A percentile compares a stretch with the other conserved stretches of the same genome.
These are phyloP conservation scores for Hydriomena furcata DNA, from an alignment of 2,888 invertebrate species.

Conservation along the genomic window DNA sequence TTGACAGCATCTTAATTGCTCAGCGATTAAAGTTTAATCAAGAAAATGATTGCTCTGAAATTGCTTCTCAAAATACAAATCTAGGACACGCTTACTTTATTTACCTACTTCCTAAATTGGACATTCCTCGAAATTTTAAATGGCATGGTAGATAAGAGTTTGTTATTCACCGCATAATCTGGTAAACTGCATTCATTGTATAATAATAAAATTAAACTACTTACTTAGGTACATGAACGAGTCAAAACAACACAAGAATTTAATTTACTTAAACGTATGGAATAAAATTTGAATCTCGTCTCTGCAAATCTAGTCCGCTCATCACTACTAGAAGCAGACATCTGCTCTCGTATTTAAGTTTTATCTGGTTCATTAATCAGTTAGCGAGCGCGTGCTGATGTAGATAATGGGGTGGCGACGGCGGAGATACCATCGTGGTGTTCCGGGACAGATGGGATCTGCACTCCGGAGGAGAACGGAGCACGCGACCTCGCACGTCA, in stretches of 20 bases:
- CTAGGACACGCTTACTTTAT: slow-evolving; percentile 1
- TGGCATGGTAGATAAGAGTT: no score
- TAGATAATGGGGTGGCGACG: slow-evolving; percentile 79
- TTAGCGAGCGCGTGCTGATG: slow-evolving; percentile 78
- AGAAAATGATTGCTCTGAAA: slow-evolving; percentile 19
- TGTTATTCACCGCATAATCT: no score
- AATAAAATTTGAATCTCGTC: neutral
- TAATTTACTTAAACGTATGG: neutral
- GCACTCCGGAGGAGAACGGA: slow-evolving; percentile 30
- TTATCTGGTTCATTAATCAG: slow-evolving; percentile 81
- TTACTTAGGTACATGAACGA: no score
- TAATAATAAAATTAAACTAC: no score
- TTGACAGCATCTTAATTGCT: no score
- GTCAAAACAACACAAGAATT: neutral
- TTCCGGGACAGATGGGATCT: slow-evolving; percentile 72
- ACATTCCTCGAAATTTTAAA: neutral
- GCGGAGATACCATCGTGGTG: slow-evolving; percentile 70
- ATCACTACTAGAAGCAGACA: slow-evolving; percentile 55
- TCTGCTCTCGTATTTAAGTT: slow-evolving; percentile 77
- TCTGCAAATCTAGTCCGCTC: slow-evolving; percentile 13
- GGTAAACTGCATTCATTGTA: no score
- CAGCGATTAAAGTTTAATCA: slow-evolving; percentile 25
- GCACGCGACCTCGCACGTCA: slow-evolving; percentile 28
- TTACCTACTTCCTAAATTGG: neutral
- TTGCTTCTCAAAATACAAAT: slow-evolving; percentile 6